Evolutionary conservation across 2,888 invertebrate species (phyloP).

Genomic region (Pogonocherus hispidulus): DNA sequence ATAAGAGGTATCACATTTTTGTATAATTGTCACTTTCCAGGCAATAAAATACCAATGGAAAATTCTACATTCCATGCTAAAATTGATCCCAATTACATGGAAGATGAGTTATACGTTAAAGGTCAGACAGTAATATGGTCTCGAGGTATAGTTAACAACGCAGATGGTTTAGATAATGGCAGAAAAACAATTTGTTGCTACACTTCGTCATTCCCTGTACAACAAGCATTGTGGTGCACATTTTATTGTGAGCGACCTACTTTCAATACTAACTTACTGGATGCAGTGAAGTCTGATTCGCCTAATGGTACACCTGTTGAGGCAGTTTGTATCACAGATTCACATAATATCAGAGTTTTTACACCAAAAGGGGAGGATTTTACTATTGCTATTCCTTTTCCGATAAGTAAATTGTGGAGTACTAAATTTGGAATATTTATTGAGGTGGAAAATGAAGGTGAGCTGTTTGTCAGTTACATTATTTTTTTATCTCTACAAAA

Average conservation of each 20-base stretch:
- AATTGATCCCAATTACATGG: conserved; percentile 69
- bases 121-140: conserved; percentile 89
- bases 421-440: conserved; percentile 89
- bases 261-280: conserved; percentile 64
- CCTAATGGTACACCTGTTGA: conserved; percentile 71
- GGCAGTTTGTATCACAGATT: conserved; percentile 82
- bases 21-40: too few relatives aligned
- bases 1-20: too few relatives aligned
- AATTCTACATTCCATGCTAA: conserved; percentile 41
- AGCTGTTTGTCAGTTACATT: conserved; percentile 29
- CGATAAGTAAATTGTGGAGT: conserved; percentile 87
- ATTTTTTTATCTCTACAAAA: not conserved
- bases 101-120: conserved; percentile 91
- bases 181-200: conserved; percentile 79
- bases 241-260: conserved; percentile 73
- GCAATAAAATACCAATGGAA: too few relatives aligned
- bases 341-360: conserved; percentile 82
- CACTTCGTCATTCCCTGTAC: conserved; percentile 85
- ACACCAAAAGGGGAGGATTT: conserved; percentile 87
- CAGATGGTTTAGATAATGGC: conserved; percentile 69
- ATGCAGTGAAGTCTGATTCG: conserved; percentile 70
- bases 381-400: conserved; percentile 82
- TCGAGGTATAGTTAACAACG: conserved; percentile 73
- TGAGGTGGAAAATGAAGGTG: conserved; percentile 76
- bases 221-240: conserved; percentile 84